Evolutionary conservation across 2,888 invertebrate species (phyloP), one percentile per base, ranked within the genome.

Genomic region (Macaria notata): DNA sequence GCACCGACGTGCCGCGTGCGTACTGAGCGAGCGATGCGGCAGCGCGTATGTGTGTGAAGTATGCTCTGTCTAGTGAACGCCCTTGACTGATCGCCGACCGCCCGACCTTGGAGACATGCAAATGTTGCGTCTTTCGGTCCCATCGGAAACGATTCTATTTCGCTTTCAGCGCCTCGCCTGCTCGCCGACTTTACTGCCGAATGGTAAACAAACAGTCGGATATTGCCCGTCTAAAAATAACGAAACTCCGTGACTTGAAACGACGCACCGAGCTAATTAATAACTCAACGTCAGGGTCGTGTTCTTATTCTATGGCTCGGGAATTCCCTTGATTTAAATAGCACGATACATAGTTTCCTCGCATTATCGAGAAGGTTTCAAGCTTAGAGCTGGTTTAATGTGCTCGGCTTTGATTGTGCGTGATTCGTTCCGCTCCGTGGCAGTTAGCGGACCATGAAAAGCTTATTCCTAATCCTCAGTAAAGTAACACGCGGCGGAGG

Each of bases 31-130:
- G 19, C 19, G 72, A 75, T 55, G 69, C 31, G 69, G 50, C 75
- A 62, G 71, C 72, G 48, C 63, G 71, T 70, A 66, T 63, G 58
- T 54, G 74, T 77, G 69, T 46, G 56, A 43, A 78, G 77, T 19
- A 73, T 79, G 78, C 72, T 66, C 73, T 73, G 85, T 86, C 82
- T 87, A 85, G 85, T 75, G 83, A 83, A 82, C 81, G 90, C 86
- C 90, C 90, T 89, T 89, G 90, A 90, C 89, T 88, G 80, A 72
- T 73, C 81, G 81, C 69, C 83, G 88, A 87, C 90, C 87, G 87
- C 87, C 68, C 83, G 89, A 84, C 90, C 90, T 90, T 88, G 89
- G 78, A 69, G 68, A 69, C 72, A 76, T 79, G 82, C 86, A 83
- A 86, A 85, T 81, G 83, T 80, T 84, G 50, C 38, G 50, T 43